A percentile compares a stretch with the other conserved stretches of the same genome.
phyloP scores from a whole-genome alignment of 2,797 vertebrate species.

The Aldrovandia affinis region DNA sequence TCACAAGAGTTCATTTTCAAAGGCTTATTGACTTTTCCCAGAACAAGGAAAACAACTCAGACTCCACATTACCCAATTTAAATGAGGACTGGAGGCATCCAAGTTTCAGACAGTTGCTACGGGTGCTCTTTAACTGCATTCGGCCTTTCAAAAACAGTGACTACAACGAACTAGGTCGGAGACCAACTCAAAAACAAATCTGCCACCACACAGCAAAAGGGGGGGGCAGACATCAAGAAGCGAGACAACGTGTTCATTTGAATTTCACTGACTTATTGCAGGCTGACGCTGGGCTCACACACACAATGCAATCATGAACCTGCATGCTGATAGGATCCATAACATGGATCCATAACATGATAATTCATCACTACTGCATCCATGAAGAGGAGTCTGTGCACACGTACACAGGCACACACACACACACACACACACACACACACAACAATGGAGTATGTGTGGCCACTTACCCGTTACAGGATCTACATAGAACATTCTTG shows the following conservation, averaged over 20 bases:
- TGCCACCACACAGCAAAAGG: neutral
- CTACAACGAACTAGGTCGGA: too few relatives aligned
- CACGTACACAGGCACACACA: slow-evolving; percentile 12
- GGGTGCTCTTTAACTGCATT: neutral
- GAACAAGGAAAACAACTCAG: neutral
- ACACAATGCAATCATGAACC: neutral
- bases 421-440: neutral
- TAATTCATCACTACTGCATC: neutral
- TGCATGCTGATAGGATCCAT: neutral
- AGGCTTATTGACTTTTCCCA: neutral
- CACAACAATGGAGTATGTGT: neutral
- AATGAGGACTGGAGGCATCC: neutral
- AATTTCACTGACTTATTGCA: neutral
- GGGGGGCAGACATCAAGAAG: neutral
- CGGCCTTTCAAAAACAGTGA: neutral
- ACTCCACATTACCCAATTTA: neutral
- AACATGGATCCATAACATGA: too few relatives aligned
- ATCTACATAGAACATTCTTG: slow-evolving; percentile 96
- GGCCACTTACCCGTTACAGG: slow-evolving; percentile 92
- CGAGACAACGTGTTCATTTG: neutral
- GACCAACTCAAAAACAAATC: neutral
- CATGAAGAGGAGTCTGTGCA: neutral
- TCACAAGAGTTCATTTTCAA: neutral
- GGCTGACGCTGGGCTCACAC: neutral
- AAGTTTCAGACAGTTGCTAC: neutral